phyloP scores from a whole-genome alignment of 2,888 invertebrate genomes.

The Trichogramma dendrolimi region DNA sequence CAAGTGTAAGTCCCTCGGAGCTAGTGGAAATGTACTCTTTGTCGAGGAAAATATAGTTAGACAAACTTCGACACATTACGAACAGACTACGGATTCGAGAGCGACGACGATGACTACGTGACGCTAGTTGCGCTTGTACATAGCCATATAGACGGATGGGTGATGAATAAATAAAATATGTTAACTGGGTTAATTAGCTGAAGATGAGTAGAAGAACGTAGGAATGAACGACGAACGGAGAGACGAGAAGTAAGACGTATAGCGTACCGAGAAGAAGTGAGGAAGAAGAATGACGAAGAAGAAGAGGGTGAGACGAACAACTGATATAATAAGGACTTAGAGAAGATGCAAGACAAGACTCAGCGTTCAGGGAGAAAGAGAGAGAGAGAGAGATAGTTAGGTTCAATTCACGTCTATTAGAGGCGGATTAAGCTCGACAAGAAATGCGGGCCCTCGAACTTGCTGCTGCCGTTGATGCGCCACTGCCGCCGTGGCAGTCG shows the following conservation, averaged over 20 bases:
- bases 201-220: not conserved
- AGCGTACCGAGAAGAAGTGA: not conserved
- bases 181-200: constrained; percentile 16
- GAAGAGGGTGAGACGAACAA: not conserved
- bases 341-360: not conserved
- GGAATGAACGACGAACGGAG: not conserved
- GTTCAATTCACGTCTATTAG: constrained; percentile 24
- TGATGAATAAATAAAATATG: constrained; percentile 22
- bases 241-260: too few species aligned
- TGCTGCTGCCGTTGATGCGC: not conserved
- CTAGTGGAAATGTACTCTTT: too few species aligned
- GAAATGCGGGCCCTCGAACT: constrained; percentile 13
- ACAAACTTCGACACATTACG: constrained; percentile 8
- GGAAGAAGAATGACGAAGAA: not conserved
- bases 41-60: not conserved
- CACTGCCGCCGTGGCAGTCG: too few species aligned
- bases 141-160: too few species aligned
- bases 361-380: not conserved
- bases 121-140: too few species aligned
- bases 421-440: constrained; percentile 8
- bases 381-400: constrained; percentile 11
- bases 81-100: too few species aligned
- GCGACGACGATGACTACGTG: too few species aligned
- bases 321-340: not conserved
- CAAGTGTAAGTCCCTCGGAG: too few species aligned